A percentile compares a stretch with the other conserved stretches of the same genome.
phyloP scores from a whole-genome alignment of 2,113 vertebrate genomes.

The Peromyscus californicus region DNA sequence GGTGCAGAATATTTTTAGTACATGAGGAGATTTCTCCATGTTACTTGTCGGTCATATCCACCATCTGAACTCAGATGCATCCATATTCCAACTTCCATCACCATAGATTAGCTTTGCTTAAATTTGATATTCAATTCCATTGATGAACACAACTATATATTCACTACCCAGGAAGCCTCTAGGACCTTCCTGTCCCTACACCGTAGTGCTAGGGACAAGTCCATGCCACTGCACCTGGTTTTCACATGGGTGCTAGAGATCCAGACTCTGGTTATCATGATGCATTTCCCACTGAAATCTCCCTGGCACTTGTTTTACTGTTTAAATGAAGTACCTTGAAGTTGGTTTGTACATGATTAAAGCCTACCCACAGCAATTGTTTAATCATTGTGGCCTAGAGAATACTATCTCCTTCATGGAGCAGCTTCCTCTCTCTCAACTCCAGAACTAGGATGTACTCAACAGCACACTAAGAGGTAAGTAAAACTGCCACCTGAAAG shows the following conservation, averaged over 20 bases:
- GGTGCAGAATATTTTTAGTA: slow-evolving; percentile 1
- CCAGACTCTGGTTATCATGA: not conserved
- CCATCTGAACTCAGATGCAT: not conserved
- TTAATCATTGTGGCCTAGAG: not conserved
- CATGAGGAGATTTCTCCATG: not conserved
- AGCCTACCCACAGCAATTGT: not conserved
- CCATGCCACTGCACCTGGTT: not conserved
- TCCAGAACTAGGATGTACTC: not conserved
- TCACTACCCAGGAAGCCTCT: not conserved
- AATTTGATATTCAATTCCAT: not conserved
- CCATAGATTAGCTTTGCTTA: not conserved
- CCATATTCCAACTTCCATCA: not conserved
- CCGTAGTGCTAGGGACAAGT: not conserved
- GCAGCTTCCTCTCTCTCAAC: not conserved
- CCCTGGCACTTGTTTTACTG: not conserved
- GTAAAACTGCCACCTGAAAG: not conserved
- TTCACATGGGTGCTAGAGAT: not conserved
- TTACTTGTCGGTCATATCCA: not conserved
- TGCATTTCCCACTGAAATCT: not conserved
- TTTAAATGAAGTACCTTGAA: not conserved
- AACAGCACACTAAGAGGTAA: not conserved
- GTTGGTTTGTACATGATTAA: not conserved
- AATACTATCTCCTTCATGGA: not conserved
- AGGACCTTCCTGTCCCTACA: no score
- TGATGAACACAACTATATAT: not conserved